Conservation (phyloP, 2,888 invertebrate species). For the Zelleria hepariella region DNA sequence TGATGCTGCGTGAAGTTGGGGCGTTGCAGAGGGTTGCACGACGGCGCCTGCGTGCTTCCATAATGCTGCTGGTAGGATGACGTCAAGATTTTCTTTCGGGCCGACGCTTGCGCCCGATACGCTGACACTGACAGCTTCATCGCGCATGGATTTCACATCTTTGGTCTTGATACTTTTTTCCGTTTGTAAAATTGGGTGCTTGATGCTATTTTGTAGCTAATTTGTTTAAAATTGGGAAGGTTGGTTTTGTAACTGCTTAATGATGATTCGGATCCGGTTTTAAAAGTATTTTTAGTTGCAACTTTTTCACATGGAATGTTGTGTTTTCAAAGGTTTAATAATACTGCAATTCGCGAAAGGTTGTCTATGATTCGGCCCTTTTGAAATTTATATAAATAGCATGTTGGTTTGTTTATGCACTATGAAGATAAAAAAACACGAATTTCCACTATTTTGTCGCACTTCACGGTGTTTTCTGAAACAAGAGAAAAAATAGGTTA, state of each 20-base stretch:
- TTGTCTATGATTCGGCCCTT: background rate
- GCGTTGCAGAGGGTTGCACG: conserved; percentile 63
- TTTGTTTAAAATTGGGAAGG: too few relatives aligned
- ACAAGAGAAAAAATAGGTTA: background rate
- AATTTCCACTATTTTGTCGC: too few relatives aligned
- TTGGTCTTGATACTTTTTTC: background rate
- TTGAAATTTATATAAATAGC: background rate
- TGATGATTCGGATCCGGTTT: too few relatives aligned
- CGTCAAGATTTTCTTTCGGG: conserved; percentile 88
- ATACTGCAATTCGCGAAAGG: background rate
- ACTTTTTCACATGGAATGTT: background rate
- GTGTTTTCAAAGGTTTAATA: background rate
- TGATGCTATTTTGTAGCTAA: too few relatives aligned
- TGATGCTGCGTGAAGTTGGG: conserved; percentile 48
- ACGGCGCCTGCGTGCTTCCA: conserved; percentile 79
- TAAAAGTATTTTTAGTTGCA: background rate
- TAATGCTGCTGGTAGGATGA: conserved; percentile 84
- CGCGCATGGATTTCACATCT: background rate
- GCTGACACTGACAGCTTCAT: conserved; percentile 93
- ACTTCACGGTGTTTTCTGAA: too few relatives aligned
- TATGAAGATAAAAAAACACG: background rate
- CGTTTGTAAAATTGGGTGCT: background rate
- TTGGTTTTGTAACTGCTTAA: too few relatives aligned
- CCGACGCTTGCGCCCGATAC: conserved; percentile 89
- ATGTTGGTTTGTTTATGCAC: background rate